These are phyloP conservation scores for Channa maculata DNA, from an alignment of 2,113 vertebrate species.

Conservation along the genomic window DNA sequence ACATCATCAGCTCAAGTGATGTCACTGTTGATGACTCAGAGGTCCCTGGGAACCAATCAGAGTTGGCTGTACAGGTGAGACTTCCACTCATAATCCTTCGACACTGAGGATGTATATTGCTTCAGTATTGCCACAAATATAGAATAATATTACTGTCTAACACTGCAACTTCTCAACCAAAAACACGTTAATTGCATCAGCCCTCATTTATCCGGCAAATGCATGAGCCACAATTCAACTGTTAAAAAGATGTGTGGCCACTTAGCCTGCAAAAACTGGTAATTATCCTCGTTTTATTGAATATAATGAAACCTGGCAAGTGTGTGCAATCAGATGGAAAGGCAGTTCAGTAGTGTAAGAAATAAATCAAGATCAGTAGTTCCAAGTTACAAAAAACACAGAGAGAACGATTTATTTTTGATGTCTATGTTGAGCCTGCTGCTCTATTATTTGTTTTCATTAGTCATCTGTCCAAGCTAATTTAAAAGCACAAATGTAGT, in stretches of 20 bases:
- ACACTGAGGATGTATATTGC: slow-evolving; percentile 84
- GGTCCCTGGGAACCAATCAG: slow-evolving; percentile 63
- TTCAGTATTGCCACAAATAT: slow-evolving; percentile 84
- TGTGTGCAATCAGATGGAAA: slow-evolving; percentile 30
- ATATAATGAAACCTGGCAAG: slow-evolving; percentile 8
- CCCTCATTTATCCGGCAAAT: slow-evolving; percentile 74
- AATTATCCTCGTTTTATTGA: not conserved
- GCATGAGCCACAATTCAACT: slow-evolving; percentile 48
- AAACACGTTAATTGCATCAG: slow-evolving; percentile 50
- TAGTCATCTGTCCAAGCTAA: not conserved
- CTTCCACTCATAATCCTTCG: slow-evolving; percentile 58
- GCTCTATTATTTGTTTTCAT: slow-evolving; percentile 20
- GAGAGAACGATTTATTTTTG: slow-evolving; percentile 13
- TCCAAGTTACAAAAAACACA: slow-evolving; percentile 43
- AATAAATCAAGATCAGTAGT: slow-evolving; percentile 74
- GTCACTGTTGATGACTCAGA: slow-evolving; percentile 60
- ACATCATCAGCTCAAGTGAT: slow-evolving; percentile 72
- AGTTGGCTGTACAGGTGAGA: slow-evolving; percentile 68
- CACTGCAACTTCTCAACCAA: slow-evolving; percentile 70
- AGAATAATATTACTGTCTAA: slow-evolving; percentile 67
- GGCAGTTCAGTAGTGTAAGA: slow-evolving; percentile 75
- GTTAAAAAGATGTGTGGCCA: slow-evolving; percentile 11
- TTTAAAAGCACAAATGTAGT: slow-evolving; percentile 25
- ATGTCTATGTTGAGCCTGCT: slow-evolving; percentile 21
- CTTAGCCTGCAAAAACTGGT: not conserved